These are phyloP conservation scores for Drosophila buzzatii DNA, from an alignment of 2,888 invertebrate genomes.

Conservation along the genomic window DNA sequence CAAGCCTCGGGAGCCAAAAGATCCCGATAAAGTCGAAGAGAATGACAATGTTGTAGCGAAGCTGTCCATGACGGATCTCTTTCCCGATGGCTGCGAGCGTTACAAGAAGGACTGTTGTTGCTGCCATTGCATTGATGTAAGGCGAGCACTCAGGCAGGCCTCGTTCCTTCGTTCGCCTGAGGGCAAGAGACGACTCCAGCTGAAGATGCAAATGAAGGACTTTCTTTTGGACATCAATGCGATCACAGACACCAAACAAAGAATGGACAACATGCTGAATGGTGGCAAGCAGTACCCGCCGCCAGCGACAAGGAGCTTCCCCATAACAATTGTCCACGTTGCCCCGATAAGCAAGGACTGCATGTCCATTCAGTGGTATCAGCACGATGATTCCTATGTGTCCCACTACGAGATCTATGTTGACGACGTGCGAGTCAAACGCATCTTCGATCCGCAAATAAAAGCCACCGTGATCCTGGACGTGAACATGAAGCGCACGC, in stretches of 20 bases:
- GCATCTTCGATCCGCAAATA: conserved; percentile 42
- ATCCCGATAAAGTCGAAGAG: neutral
- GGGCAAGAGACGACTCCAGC: conserved; percentile 38
- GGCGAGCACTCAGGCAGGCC: conserved; percentile 34
- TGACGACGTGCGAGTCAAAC: conserved; percentile 38
- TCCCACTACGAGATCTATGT: conserved; percentile 59
- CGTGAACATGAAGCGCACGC: conserved; percentile 36
- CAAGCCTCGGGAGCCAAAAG: neutral
- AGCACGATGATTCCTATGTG: conserved; percentile 53
- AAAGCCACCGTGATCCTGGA: conserved; percentile 52
- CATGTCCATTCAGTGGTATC: conserved; percentile 53
- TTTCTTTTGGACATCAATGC: conserved; percentile 67
- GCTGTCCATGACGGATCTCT: conserved; percentile 22
- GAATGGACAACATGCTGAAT: conserved; percentile 31
- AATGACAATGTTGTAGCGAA: neutral
- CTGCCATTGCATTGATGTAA: conserved; percentile 60
- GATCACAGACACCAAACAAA: conserved; percentile 34
- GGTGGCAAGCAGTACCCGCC: conserved; percentile 34
- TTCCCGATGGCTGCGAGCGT: conserved; percentile 42
- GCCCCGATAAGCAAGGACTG: conserved; percentile 36
- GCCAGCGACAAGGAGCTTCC: conserved; percentile 41
- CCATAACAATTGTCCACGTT: conserved; percentile 46
- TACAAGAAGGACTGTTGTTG: conserved; percentile 51
- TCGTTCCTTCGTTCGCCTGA: conserved; percentile 47
- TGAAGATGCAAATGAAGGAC: conserved; percentile 57